A percentile compares a stretch with the other conserved stretches of the same genome.
These are phyloP conservation scores for Probosciger aterrimus DNA, from an alignment of 2,113 vertebrate species.

Conservation along the genomic window DNA sequence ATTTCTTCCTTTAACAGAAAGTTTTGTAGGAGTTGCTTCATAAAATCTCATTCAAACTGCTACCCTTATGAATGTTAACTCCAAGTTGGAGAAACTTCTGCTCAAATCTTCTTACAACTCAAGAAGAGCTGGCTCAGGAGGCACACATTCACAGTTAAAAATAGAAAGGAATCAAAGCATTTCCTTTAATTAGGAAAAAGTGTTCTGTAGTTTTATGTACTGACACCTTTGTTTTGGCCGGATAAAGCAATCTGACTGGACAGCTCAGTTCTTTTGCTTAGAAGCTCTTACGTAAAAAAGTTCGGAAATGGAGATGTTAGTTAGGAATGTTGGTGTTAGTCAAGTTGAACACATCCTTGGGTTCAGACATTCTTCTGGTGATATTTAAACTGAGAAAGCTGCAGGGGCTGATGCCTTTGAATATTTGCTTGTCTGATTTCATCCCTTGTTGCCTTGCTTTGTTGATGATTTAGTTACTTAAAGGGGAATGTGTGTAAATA, in stretches of 20 bases:
- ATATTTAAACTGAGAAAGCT: not conserved
- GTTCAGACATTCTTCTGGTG: not conserved
- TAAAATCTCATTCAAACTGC: not conserved
- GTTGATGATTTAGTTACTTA: not conserved
- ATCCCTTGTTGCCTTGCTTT: not conserved
- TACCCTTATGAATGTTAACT: not conserved
- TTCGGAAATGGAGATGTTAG: not conserved
- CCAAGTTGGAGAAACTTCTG: not conserved
- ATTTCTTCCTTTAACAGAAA: not conserved
- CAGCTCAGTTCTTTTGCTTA: not conserved
- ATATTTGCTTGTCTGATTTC: not conserved
- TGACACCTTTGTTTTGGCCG: not conserved
- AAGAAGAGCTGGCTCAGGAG: not conserved
- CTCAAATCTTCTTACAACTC: not conserved
- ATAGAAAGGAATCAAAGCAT: too few relatives aligned
- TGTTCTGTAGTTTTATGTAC: not conserved
- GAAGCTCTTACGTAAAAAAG: not conserved
- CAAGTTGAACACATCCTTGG: not conserved
- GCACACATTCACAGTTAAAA: fast-evolving
- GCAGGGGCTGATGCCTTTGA: not conserved
- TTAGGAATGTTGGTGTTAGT: too few relatives aligned
- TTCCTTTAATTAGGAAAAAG: not conserved
- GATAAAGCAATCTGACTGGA: not conserved
- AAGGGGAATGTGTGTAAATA: not conserved
- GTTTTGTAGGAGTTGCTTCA: not conserved